phyloP scores from a whole-genome alignment of 1,140 invertebrate genomes.

The Lithobius niger region DNA sequence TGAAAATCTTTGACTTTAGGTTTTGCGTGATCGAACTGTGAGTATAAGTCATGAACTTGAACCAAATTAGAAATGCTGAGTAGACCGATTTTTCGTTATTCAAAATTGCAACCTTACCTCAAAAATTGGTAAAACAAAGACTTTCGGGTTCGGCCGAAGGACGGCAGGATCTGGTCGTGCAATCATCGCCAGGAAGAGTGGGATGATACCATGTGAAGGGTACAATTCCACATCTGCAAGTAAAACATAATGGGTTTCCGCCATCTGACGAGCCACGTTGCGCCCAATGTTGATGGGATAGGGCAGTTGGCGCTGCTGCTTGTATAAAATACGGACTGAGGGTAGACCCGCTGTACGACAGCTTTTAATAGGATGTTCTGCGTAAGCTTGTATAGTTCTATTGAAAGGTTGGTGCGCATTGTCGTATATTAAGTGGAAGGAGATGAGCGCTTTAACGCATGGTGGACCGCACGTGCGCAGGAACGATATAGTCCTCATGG shows the following conservation, averaged over 20 bases:
- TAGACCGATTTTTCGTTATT: no score
- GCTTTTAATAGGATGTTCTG: neutral
- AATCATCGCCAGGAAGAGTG: constrained; percentile 12
- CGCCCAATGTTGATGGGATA: constrained; percentile 80
- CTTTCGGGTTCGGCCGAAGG: neutral
- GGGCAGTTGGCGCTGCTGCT: constrained; percentile 57
- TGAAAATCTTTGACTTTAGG: no score
- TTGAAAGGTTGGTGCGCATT: constrained; percentile 45
- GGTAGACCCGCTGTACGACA: neutral
- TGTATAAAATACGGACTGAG: constrained; percentile 40
- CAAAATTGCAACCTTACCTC: constrained; percentile 56
- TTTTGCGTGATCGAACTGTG: no score
- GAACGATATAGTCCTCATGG: constrained; percentile 51
- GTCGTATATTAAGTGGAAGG: constrained; percentile 75
- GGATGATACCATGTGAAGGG: constrained; percentile 32
- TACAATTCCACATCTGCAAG: constrained; percentile 79
- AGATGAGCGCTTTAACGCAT: constrained; percentile 56
- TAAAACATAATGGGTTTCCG: constrained; percentile 67
- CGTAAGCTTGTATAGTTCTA: constrained; percentile 46
- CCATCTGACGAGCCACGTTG: constrained; percentile 66
- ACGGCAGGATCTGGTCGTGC: neutral
- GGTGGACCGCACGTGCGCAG: constrained; percentile 49
- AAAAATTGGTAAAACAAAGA: constrained; percentile 38
- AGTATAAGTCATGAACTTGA: no score
- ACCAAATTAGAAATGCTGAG: no score